phyloP scores from a whole-genome alignment of 2,113 vertebrate species.

The Fregata magnificens region DNA sequence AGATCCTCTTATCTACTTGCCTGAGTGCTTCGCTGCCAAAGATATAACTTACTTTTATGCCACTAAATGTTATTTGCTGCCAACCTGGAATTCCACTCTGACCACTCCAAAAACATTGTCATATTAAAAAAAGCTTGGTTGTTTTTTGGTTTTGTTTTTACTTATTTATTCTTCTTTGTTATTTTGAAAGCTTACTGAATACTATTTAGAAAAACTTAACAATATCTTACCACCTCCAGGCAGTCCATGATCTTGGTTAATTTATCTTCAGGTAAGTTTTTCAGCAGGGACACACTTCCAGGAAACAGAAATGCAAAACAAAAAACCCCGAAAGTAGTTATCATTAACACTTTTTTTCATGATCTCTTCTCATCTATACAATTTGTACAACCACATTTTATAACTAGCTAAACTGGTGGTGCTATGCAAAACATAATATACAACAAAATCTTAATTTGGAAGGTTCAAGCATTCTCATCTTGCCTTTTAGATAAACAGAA shows the following conservation, averaged over 20 bases:
- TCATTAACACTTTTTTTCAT: not conserved
- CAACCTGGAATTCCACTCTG: slow-evolving; percentile 31
- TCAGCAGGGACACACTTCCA: slow-evolving; percentile 87
- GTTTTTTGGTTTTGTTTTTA: not conserved
- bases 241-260: slow-evolving; percentile 91
- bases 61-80: slow-evolving; percentile 35
- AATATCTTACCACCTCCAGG: slow-evolving; percentile 87
- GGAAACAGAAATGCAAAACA: slow-evolving; percentile 22
- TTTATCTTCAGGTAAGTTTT: slow-evolving; percentile 90
- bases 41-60: slow-evolving; percentile 24
- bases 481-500: not conserved
- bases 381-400: not conserved
- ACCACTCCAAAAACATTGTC: not conserved
- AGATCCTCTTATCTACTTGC: not conserved
- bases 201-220: not conserved
- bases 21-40: not conserved
- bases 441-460: not conserved
- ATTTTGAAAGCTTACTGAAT: not conserved
- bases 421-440: not conserved
- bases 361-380: not conserved
- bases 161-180: not conserved
- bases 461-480: not conserved
- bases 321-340: not conserved
- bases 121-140: not conserved
- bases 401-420: not conserved